These are phyloP conservation scores for Anarrhichthys ocellatus DNA, from an alignment of 2,113 vertebrate genomes.

Conservation along the genomic window DNA sequence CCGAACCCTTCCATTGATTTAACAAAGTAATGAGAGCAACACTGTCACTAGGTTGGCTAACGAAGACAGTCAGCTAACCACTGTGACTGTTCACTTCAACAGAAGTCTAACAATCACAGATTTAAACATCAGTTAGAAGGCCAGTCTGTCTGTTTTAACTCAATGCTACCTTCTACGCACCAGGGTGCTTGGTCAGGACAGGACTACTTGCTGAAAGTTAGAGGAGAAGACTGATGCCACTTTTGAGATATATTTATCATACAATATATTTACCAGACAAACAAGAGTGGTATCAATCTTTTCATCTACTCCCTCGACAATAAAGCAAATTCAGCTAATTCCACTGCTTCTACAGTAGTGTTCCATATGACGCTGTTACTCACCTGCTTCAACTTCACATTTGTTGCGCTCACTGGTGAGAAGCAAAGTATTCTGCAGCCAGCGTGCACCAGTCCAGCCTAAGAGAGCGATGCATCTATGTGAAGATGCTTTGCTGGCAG, in stretches of 20 bases:
- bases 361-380: background rate
- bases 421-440: conserved; percentile 50
- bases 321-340: background rate
- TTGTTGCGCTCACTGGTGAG: conserved; percentile 30
- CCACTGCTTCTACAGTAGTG: background rate
- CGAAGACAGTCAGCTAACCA: background rate
- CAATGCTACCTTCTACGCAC: background rate
- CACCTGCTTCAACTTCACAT: conserved; percentile 10
- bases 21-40: conserved; percentile 34
- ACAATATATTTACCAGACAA: background rate
- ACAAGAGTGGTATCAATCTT: background rate
- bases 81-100: background rate
- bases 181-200: background rate
- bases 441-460: conserved; percentile 14
- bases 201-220: background rate
- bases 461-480: conserved; percentile 22
- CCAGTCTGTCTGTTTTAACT: background rate
- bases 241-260: background rate
- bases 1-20: conserved; percentile 7
- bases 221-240: background rate
- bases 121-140: background rate
- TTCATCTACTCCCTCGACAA: background rate
- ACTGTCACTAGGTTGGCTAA: background rate
- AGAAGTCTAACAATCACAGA: background rate
- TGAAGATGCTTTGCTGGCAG: conserved; percentile 7